A percentile compares a stretch with the other conserved stretches of the same genome.
phyloP scores from a whole-genome alignment of 2,888 invertebrate genomes.

The Antitype chi region DNA sequence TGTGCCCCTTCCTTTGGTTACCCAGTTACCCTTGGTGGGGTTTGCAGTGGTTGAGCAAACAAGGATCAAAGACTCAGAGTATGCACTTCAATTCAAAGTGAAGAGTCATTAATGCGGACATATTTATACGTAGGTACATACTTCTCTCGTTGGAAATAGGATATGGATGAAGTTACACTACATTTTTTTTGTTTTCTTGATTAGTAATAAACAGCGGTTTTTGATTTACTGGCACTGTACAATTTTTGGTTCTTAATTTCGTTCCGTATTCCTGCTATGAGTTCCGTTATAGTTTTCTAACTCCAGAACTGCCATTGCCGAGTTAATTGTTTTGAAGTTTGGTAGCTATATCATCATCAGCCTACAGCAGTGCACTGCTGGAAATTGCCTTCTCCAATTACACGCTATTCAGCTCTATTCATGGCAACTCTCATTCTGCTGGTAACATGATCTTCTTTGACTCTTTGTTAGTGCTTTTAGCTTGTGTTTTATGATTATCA shows the following conservation, averaged over 20 bases:
- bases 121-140: slow-evolving; percentile 54
- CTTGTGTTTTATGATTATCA: slow-evolving; percentile 48
- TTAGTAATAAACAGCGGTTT: neutral
- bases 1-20: slow-evolving; percentile 67
- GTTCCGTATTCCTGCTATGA: neutral
- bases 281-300: neutral
- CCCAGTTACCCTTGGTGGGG: slow-evolving; percentile 72
- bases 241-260: neutral
- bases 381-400: too few relatives aligned
- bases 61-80: slow-evolving; percentile 83
- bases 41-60: slow-evolving; percentile 80
- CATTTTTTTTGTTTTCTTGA: neutral
- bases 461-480: slow-evolving; percentile 66
- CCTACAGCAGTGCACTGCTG: too few relatives aligned
- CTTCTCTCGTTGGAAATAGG: slow-evolving; percentile 2
- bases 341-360: neutral
- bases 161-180: neutral
- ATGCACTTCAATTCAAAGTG: slow-evolving; percentile 64
- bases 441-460: slow-evolving; percentile 62
- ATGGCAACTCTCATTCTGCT: too few relatives aligned
- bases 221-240: neutral
- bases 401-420: too few relatives aligned
- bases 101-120: slow-evolving; percentile 70
- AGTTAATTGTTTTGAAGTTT: neutral
- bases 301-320: neutral